Conservation (phyloP, 30 jellyfish, hydroid and myxozoan genomes). For the Clytia hemisphaerica region DNA sequence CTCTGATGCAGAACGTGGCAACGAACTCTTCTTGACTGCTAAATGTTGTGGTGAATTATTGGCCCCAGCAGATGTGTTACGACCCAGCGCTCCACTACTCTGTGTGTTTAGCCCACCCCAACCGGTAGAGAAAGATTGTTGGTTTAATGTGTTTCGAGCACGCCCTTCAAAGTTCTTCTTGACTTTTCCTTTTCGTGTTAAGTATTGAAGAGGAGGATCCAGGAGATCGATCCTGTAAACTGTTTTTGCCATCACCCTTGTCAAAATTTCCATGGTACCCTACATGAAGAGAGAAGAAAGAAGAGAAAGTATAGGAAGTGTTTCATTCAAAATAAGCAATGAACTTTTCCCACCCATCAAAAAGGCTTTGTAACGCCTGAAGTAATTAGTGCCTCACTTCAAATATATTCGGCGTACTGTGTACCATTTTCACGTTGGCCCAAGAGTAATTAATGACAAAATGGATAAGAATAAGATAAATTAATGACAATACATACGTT, state of each 20-base stretch:
- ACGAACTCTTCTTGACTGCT: constrained; percentile 29
- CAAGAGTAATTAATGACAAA: no score
- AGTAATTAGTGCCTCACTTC: no score
- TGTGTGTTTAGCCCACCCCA: constrained; percentile 57
- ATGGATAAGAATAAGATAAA: not conserved
- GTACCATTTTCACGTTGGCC: no score
- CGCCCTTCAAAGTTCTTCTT: constrained; percentile 8
- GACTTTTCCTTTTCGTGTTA: constrained; percentile 74
- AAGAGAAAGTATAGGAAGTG: not conserved
- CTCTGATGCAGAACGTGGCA: constrained; percentile 62
- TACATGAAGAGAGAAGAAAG: not conserved
- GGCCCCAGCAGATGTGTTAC: constrained; percentile 26
- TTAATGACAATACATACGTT: constrained; percentile 50
- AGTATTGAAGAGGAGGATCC: constrained; percentile 75
- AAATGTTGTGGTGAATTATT: constrained; percentile 12
- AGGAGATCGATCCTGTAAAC: constrained; percentile 72
- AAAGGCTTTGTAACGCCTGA: no score
- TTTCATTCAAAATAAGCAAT: not conserved
- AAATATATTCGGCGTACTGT: no score
- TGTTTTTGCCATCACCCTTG: constrained; percentile 81
- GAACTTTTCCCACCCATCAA: no score
- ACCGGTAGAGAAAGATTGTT: constrained; percentile 66
- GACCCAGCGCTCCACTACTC: constrained; percentile 22
- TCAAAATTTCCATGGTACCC: constrained; percentile 86
- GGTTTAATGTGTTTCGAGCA: not conserved